phyloP scores from a whole-genome alignment of 2,888 invertebrate species.

The Leptinotarsa peninsularis region DNA sequence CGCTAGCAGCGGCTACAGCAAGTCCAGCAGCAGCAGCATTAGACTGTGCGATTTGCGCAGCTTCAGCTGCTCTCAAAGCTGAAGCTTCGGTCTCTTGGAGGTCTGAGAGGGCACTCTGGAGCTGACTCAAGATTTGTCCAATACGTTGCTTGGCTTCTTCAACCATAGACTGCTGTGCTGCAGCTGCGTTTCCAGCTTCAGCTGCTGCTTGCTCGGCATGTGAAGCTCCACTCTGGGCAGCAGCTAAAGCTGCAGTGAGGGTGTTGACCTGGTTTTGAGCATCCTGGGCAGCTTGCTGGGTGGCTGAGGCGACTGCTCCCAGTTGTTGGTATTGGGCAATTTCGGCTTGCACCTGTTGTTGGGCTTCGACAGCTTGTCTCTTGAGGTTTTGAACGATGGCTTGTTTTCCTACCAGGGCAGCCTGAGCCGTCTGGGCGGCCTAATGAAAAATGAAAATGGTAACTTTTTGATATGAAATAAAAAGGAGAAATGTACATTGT shows the following conservation, averaged over 20 bases:
- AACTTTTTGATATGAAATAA: no score
- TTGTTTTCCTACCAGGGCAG: constrained; percentile 74
- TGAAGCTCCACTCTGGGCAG: constrained; percentile 51
- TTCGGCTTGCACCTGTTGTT: constrained; percentile 74
- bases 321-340: constrained; percentile 77
- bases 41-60: constrained; percentile 78
- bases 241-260: constrained; percentile 75
- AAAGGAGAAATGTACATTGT: no score
- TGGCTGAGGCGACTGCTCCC: constrained; percentile 74
- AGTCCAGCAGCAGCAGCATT: constrained; percentile 73
- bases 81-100: constrained; percentile 78
- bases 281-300: constrained; percentile 77
- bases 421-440: constrained; percentile 73
- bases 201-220: constrained; percentile 46
- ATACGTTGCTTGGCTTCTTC: constrained; percentile 74
- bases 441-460: constrained; percentile 52
- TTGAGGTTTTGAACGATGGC: constrained; percentile 68
- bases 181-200: constrained; percentile 48
- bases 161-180: constrained; percentile 50
- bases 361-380: constrained; percentile 77
- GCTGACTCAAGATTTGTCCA: constrained; percentile 75
- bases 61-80: constrained; percentile 73
- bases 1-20: constrained; percentile 49
- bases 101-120: constrained; percentile 75
- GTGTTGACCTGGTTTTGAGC: constrained; percentile 75